A percentile compares a stretch with the other conserved stretches of the same genome.
phyloP scores from a whole-genome alignment of 2,113 vertebrate species.

The Tyto alba region DNA sequence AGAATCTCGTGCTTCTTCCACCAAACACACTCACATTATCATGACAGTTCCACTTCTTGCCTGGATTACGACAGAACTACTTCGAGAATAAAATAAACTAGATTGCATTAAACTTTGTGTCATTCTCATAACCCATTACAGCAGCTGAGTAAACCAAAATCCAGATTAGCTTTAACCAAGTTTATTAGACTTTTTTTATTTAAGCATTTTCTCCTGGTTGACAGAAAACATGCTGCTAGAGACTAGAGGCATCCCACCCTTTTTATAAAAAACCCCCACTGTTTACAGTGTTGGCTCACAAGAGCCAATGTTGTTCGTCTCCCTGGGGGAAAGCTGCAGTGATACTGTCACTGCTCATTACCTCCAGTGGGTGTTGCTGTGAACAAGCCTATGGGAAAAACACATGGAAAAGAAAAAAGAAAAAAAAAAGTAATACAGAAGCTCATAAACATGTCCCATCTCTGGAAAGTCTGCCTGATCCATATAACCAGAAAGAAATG shows the following conservation, averaged over 20 bases:
- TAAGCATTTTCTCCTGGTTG: background rate
- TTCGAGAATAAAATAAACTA: background rate
- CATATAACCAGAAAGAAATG: background rate
- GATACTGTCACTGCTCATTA: conserved; percentile 47
- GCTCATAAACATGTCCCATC: background rate
- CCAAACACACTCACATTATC: background rate
- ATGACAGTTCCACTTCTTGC: conserved; percentile 7
- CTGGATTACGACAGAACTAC: background rate
- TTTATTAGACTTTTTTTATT: conserved; percentile 15
- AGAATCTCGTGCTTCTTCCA: background rate
- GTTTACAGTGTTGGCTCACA: background rate
- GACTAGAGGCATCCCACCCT: background rate
- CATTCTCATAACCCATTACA: background rate
- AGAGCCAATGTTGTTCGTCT: background rate
- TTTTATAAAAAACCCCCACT: background rate
- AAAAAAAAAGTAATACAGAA: background rate
- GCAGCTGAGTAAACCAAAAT: background rate
- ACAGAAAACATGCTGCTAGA: conserved; percentile 14
- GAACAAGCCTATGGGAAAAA: conserved; percentile 52
- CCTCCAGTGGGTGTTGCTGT: conserved; percentile 46
- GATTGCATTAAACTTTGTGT: background rate
- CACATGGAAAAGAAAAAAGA: background rate
- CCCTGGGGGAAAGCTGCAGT: background rate
- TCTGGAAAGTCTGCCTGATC: background rate
- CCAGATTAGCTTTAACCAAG: background rate